Evolutionary conservation across 37 sponge, comb jelly and placozoan species (phyloP).

Genomic region (Theonella swinhoei): DNA sequence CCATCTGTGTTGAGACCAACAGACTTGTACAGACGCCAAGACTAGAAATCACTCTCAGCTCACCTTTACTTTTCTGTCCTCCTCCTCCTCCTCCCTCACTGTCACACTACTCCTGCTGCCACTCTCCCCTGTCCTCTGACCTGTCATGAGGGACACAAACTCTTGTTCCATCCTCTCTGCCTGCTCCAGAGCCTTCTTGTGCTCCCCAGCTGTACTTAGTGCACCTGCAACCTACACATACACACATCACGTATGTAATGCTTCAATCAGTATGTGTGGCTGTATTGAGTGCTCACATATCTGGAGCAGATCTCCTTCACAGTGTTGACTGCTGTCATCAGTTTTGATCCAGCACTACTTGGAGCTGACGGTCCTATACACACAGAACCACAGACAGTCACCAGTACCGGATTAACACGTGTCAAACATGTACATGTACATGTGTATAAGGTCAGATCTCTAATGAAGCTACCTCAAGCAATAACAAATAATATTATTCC

Average conservation of each 20-base stretch:
- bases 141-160: constrained; percentile 74
- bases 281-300: constrained; percentile 37
- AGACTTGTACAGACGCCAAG: neutral
- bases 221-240: constrained; percentile 64
- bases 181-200: constrained; percentile 72
- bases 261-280: neutral
- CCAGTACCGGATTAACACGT: too few relatives aligned
- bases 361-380: constrained; percentile 43
- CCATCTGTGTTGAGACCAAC: neutral
- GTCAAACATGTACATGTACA: too few relatives aligned
- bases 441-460: too few relatives aligned
- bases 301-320: constrained; percentile 57
- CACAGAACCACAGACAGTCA: neutral
- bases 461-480: too few relatives aligned
- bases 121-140: constrained; percentile 20
- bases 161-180: constrained; percentile 77
- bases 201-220: constrained; percentile 40
- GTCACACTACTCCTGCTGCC: neutral
- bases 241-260: neutral
- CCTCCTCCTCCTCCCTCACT: neutral
- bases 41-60: too few relatives aligned
- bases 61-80: neutral
- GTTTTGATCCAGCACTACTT: constrained; percentile 36
- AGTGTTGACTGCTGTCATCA: constrained; percentile 47
- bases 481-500: too few relatives aligned